Evolutionary conservation across 2,888 invertebrate genomes (phyloP), one percentile per base, ranked within the genome.

Genomic region (Dichetophora obliterata): DNA sequence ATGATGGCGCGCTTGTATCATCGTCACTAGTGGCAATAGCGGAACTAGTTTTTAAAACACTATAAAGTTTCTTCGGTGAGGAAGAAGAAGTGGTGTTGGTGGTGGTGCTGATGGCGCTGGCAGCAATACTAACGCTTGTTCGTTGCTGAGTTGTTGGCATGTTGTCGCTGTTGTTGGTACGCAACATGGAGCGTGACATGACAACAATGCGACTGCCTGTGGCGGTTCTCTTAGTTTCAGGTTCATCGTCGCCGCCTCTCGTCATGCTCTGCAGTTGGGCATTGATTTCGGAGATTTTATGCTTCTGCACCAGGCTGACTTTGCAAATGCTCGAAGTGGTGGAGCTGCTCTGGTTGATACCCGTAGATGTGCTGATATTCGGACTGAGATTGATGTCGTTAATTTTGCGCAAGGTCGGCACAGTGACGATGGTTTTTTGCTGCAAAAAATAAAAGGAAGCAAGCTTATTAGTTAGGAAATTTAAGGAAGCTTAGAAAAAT

Each of bases 261-360:
- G 82, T 76, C 59, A 85, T 75, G n/a, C 83, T 80, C 68, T 84
- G 84, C 16, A 88, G 82, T 80, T 88, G 83, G 3, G 84, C 78
- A 75, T 87, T 88, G 57, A 86, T 84, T 82, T 87, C 85, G 1
- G 85, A 83, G 3, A 87, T 82, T 66, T 87, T 85, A 76, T 86
- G 86, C 76, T 86, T 85, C 0, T 82, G 84, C 14, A 80, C 37
- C 6, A 78, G 19, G 37, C 66, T 75, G 24, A 71, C 59, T n/a
- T 24, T 50, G n/a, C 48, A 48, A 24, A 50, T 22, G 9, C 54
- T 37, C 52, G 54, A 16, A 5, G 14, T 34, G 57, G n/a, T 57
- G 22, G 34, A 31, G 70, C 6, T 31, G 71, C 24, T 59, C 24
- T 52, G 50, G 70, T 70, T 34, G 69, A 54, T 50, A 31, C 6